These are phyloP conservation scores for Hycleus cichorii DNA, from an alignment of 1,140 invertebrate species.

Conservation along the genomic window DNA sequence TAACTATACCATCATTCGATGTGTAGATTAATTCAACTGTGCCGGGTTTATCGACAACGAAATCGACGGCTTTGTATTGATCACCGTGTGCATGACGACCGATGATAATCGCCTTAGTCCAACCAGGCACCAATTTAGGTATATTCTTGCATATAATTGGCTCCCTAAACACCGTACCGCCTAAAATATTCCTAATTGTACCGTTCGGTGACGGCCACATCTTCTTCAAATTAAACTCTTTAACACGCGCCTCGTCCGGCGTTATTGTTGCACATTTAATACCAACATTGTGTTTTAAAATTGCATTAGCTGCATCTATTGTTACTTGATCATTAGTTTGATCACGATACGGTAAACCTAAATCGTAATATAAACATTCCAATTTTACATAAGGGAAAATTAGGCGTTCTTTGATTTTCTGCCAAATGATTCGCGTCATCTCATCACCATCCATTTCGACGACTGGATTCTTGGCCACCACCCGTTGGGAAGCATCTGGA, in stretches of 20 bases:
- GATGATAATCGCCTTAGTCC: conserved; percentile 74
- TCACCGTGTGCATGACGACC: conserved; percentile 86
- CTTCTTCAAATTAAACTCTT: conserved; percentile 89
- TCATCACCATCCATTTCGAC: conserved; percentile 92
- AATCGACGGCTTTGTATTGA: conserved; percentile 85
- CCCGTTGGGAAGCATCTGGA: conserved; percentile 39
- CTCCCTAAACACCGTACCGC: conserved; percentile 85
- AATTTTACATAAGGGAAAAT: conserved; percentile 85
- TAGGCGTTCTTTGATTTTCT: conserved; percentile 80
- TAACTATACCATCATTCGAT: conserved; percentile 47
- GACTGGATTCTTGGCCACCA: conserved; percentile 63
- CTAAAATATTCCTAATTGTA: conserved; percentile 84
- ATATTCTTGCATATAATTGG: conserved; percentile 86
- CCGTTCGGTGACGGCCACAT: conserved; percentile 92
- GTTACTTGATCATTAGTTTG: conserved; percentile 83
- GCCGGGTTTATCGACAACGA: conserved; percentile 64
- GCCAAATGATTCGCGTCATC: conserved; percentile 86
- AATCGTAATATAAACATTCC: conserved; percentile 75
- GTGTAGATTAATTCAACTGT: conserved; percentile 66
- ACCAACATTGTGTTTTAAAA: conserved; percentile 83
- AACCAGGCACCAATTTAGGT: conserved; percentile 78
- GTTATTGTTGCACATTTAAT: conserved; percentile 91
- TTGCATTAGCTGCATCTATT: conserved; percentile 78
- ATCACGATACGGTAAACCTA: conserved; percentile 76
- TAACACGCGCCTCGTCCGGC: conserved; percentile 79